phyloP scores from a whole-genome alignment of 2,888 invertebrate genomes.

The Hirtodrosophila histrioides region DNA sequence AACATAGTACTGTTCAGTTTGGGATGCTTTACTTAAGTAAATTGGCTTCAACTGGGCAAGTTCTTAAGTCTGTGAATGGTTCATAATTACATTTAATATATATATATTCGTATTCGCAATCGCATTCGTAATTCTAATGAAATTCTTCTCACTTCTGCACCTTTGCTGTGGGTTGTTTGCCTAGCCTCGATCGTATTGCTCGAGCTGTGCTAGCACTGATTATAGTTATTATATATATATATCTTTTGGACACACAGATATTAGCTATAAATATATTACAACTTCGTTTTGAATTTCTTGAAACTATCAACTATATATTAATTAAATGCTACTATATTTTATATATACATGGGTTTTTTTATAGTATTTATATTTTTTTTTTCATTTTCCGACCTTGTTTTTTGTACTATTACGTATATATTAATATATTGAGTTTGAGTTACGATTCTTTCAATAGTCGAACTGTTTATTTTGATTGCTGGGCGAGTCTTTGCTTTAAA shows the following conservation, averaged over 20 bases:
- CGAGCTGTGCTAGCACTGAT: constrained; percentile 49
- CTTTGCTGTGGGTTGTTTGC: constrained; percentile 45
- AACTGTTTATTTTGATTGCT: constrained; percentile 49
- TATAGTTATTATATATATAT: constrained; percentile 39
- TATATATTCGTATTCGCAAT: too few relatives aligned
- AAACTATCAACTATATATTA: constrained; percentile 26
- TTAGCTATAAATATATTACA: constrained; percentile 46
- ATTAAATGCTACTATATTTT: constrained; percentile 50
- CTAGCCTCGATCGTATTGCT: constrained; percentile 39
- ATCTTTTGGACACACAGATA: constrained; percentile 65
- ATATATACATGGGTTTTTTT: constrained; percentile 28
- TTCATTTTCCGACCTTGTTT: constrained; percentile 31
- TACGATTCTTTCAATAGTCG: constrained; percentile 29
- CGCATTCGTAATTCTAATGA: constrained; percentile 7
- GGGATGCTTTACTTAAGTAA: constrained; percentile 25
- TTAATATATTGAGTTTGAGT: constrained; percentile 52
- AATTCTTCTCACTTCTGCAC: constrained; percentile 41
- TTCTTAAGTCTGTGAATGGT: constrained; percentile 19
- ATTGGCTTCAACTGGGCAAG: constrained; percentile 50
- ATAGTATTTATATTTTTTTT: constrained; percentile 20
- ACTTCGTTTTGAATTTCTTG: constrained; percentile 31
- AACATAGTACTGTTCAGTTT: constrained; percentile 24
- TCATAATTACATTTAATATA: background rate
- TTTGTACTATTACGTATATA: constrained; percentile 60
- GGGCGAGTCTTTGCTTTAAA: constrained; percentile 28